Conservation (phyloP, 2,797 vertebrate genomes). For the Tragopan temminckii region DNA sequence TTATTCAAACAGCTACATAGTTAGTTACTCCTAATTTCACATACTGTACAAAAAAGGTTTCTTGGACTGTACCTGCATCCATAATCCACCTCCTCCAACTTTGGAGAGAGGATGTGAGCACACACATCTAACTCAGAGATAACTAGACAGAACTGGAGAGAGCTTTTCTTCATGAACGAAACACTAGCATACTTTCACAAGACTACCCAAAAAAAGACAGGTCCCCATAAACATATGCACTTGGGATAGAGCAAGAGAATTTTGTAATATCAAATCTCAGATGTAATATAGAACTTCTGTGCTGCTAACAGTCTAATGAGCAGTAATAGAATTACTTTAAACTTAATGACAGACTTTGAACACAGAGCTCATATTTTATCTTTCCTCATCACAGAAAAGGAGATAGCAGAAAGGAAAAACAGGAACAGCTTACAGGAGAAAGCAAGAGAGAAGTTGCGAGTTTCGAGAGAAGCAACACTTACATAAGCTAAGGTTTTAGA, state of each 20-base stretch:
- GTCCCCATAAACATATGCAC: no score
- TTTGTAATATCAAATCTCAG: neutral
- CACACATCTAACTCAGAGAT: neutral
- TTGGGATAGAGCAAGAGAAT: neutral
- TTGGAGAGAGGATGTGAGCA: neutral
- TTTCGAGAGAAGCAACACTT: neutral
- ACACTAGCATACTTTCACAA: neutral
- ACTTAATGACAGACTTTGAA: neutral
- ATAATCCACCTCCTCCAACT: neutral
- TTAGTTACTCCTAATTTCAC: neutral
- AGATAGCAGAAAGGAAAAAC: no score
- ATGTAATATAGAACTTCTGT: neutral
- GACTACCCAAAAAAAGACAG: no score
- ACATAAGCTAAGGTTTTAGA: no score
- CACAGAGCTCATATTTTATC: neutral
- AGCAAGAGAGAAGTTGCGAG: neutral
- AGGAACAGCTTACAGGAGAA: no score
- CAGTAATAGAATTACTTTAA: neutral
- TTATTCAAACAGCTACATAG: neutral
- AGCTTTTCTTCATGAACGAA: neutral
- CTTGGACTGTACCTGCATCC: neutral
- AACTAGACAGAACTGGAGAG: neutral
- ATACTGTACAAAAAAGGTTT: neutral
- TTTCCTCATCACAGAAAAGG: no score
- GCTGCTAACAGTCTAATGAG: neutral